Evolutionary conservation across 2,113 vertebrate species (phyloP).

Genomic region (Turnix velox): DNA sequence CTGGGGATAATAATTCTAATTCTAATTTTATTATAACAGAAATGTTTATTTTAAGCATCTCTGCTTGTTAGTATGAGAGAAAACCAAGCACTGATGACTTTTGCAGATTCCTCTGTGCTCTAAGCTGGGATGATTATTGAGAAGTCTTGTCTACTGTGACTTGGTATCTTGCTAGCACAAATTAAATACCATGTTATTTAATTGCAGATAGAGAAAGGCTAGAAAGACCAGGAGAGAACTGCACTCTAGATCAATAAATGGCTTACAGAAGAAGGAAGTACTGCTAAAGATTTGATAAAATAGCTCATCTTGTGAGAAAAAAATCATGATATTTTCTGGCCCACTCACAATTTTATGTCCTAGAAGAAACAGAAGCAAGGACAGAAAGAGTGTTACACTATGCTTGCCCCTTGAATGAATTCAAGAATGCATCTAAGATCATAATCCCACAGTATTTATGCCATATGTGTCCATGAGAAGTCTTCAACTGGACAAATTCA

Average conservation of each 20-base stretch:
- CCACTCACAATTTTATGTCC: not conserved
- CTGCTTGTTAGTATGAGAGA: not conserved
- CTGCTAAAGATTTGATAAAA: not conserved
- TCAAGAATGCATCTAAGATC: not conserved
- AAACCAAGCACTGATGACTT: not conserved
- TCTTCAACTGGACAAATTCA: not conserved
- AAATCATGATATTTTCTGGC: not conserved
- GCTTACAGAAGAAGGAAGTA: not conserved
- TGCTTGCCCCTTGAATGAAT: not conserved
- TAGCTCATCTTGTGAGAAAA: not conserved
- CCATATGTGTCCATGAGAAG: not conserved
- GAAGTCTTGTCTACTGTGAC: not conserved
- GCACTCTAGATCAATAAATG: not conserved
- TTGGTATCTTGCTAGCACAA: not conserved
- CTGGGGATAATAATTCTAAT: not conserved
- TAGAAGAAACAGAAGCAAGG: not conserved
- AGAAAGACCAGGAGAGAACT: not conserved
- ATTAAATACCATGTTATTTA: not conserved
- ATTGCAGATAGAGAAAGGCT: not conserved
- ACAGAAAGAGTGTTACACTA: fast-evolving
- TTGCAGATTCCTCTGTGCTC: not conserved
- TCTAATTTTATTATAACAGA: not conserved
- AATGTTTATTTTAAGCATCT: not conserved
- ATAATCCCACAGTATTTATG: not conserved
- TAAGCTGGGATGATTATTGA: not conserved